Evolutionary conservation across 2,113 vertebrate species (phyloP), one percentile per base, ranked within the genome.

Genomic region (Nipponia nippon): DNA sequence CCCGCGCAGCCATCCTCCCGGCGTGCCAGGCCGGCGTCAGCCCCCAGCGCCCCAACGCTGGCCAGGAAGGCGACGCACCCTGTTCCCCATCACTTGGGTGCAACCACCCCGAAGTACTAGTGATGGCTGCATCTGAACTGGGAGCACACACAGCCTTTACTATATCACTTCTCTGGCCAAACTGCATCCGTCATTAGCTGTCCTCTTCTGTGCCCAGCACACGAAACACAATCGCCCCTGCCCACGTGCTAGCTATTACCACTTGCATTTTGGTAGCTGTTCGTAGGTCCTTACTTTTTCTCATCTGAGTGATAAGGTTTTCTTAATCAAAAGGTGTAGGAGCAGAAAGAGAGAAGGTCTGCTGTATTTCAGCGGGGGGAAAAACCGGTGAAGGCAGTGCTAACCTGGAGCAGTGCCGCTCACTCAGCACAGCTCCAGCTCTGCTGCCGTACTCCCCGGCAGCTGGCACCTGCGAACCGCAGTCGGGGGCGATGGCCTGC

Each of bases 61-160:
- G 3, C n/a, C 2, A 46, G 79, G 52, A 5, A 26, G 90, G 71
- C 7, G 71, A 3, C 10, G 4, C 61, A 53, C 47, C 20, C 55
- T 2, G 3, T 2, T 19, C 30, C 56, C 53, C 13, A 1, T 14
- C 49, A 5, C 69, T 7, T 2, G 87, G 56, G 59, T 12, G 13
- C 32, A 49, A 6, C 40, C 46, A 20, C 22, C n/a, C 42, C 0
- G 0, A 38, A 38, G 38, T 20, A 21, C 40, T 3, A 0, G 9
- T 2, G 6, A 1, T 1, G 29, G 23, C 79, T 63, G 66, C 1
- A 7, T 4, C 49, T 5, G 4, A 72, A 46, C 58, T 9, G 85
- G 87, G 78, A 34, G 36, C 9, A 30, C 13, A 16, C 46, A 4
- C 40, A 70, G 66, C 17, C 42, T 36, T 49, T 30, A 0, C 22